A percentile compares a stretch with the other conserved stretches of the same genome.
Evolutionary conservation across 2,888 invertebrate genomes (phyloP).

Genomic region (Lacanobia wlatinum): DNA sequence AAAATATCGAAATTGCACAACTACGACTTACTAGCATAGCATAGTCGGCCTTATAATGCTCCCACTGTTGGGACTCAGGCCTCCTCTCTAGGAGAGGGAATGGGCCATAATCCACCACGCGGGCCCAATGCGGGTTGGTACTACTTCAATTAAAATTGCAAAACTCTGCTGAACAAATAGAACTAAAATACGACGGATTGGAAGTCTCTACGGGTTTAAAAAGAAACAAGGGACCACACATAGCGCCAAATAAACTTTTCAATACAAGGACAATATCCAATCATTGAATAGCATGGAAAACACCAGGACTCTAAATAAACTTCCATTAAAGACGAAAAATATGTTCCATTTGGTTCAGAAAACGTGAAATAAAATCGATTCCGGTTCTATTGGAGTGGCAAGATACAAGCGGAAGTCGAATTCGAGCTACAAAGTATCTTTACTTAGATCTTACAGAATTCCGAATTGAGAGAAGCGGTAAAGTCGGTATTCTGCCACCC

Average conservation of each 20-base stretch:
- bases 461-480: not conserved
- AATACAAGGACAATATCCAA: not conserved
- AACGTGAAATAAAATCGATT: conserved; percentile 28
- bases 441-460: conserved; percentile 11
- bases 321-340: conserved; percentile 4
- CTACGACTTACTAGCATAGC: too few species aligned
- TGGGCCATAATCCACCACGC: too few species aligned
- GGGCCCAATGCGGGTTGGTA: too few species aligned
- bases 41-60: too few species aligned
- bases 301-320: not conserved
- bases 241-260: not conserved
- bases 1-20: too few species aligned
- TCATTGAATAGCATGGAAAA: conserved; percentile 12
- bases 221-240: not conserved
- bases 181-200: not conserved
- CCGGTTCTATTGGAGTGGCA: conserved; percentile 12
- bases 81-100: too few species aligned
- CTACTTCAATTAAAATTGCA: too few species aligned
- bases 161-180: not conserved
- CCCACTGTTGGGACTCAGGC: too few species aligned
- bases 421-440: conserved; percentile 11
- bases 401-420: conserved; percentile 22
- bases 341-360: conserved; percentile 6
- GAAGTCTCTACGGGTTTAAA: not conserved
- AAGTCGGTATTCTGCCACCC: conserved; percentile 9